Evolutionary conservation across 2,888 invertebrate genomes (phyloP).

Genomic region (Nomada flava): DNA sequence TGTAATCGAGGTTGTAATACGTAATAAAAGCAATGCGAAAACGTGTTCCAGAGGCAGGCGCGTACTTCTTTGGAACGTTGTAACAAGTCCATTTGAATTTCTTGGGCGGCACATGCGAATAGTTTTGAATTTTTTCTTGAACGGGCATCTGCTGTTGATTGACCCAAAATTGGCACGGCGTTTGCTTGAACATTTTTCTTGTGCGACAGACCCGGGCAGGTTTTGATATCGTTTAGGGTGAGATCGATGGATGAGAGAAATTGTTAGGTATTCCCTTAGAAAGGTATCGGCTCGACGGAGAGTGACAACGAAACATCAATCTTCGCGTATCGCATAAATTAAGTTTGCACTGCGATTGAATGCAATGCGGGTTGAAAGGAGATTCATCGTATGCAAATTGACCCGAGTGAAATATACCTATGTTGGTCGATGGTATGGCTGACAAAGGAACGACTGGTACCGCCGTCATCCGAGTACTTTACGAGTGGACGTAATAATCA

Average conservation of each 20-base stretch:
- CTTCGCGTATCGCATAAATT: conserved; percentile 20
- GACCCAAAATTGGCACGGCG: not conserved
- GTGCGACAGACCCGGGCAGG: too few species aligned
- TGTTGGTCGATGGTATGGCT: conserved; percentile 30
- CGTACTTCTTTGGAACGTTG: not conserved
- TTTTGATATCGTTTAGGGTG: too few species aligned
- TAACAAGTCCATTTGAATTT: conserved; percentile 16
- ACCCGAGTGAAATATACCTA: conserved; percentile 36
- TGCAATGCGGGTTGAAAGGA: conserved; percentile 37
- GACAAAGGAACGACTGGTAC: conserved; percentile 39
- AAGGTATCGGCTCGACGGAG: not conserved
- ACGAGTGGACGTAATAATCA: conserved; percentile 33
- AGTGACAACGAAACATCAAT: not conserved
- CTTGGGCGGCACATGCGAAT: not conserved
- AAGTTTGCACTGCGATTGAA: conserved; percentile 30
- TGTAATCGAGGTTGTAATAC: conserved; percentile 2
- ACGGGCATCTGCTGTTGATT: not conserved
- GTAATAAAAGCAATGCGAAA: not conserved
- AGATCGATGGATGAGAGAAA: not conserved
- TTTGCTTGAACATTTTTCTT: too few species aligned
- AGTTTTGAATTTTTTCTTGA: not conserved
- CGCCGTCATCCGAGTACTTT: conserved; percentile 34
- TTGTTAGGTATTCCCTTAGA: not conserved
- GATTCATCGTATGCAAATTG: conserved; percentile 61
- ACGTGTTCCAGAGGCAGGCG: not conserved